Percentiles rank a stretch among this genome's conserved stretches.
Conservation (phyloP, 2,113 vertebrate species). For the Himantopus leucocephalus region DNA sequence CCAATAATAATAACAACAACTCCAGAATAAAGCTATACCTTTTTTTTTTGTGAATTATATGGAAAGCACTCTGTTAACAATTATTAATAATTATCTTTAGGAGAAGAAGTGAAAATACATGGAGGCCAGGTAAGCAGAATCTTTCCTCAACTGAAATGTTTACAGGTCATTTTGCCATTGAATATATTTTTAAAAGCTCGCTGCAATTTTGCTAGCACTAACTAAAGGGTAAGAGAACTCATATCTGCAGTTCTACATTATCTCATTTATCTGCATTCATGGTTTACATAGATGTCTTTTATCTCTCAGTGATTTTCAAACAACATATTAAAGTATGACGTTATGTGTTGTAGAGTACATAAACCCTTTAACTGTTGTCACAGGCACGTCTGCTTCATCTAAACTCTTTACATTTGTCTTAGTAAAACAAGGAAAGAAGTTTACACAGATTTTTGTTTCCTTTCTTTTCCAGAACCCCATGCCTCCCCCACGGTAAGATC, state of each 20-base stretch:
- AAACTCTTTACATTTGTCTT: background rate
- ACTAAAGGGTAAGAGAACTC: background rate
- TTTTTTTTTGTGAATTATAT: background rate
- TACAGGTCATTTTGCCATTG: background rate
- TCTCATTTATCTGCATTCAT: background rate
- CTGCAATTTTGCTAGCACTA: background rate
- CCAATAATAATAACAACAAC: background rate
- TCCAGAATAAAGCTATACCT: background rate
- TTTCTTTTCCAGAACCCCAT: slow-evolving; percentile 42
- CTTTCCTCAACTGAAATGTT: background rate
- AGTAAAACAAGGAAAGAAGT: background rate
- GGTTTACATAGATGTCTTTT: background rate
- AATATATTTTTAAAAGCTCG: background rate
- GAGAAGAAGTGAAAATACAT: background rate
- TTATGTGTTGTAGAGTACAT: background rate
- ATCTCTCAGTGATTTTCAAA: background rate
- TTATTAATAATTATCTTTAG: slow-evolving; percentile 13
- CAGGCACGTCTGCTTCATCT: background rate
- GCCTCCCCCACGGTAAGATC: slow-evolving; percentile 60
- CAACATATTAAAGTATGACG: background rate
- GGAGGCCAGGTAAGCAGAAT: slow-evolving; percentile 12
- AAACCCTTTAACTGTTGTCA: background rate
- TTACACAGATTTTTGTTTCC: background rate
- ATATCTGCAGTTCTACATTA: background rate
- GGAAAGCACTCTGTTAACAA: background rate